These are phyloP conservation scores for Chloropsis hardwickii DNA, from an alignment of 2,113 vertebrate species.

Conservation along the genomic window DNA sequence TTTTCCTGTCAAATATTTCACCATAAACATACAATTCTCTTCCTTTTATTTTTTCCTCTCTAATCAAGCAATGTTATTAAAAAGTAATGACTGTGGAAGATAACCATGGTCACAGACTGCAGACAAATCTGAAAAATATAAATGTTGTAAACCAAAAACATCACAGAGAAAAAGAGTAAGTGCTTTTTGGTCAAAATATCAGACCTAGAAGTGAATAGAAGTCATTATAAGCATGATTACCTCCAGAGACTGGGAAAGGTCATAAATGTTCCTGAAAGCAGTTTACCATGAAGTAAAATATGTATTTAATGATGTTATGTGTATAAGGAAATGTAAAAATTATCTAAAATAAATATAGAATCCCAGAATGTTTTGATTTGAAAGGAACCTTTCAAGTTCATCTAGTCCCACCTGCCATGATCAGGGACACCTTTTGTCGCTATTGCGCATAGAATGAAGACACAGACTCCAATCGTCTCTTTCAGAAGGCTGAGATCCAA, in stretches of 20 bases:
- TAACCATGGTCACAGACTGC: neutral
- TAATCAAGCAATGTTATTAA: neutral
- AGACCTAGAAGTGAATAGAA: neutral
- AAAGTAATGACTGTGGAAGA: neutral
- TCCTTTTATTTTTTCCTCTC: neutral
- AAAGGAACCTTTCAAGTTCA: neutral
- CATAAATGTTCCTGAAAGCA: neutral
- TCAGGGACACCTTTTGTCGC: neutral
- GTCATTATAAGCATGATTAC: neutral
- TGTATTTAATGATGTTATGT: neutral
- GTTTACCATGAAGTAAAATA: neutral
- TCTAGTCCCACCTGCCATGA: too few relatives aligned
- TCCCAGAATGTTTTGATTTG: neutral
- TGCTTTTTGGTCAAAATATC: neutral
- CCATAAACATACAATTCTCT: neutral
- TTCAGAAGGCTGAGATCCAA: too few relatives aligned
- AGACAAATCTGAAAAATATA: neutral
- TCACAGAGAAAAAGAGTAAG: neutral
- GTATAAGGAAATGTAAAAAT: neutral
- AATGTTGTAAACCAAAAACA: neutral
- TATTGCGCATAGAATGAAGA: too few relatives aligned
- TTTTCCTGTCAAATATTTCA: neutral
- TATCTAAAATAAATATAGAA: neutral
- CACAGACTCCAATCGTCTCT: too few relatives aligned
- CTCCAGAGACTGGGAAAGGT: neutral